Evolutionary conservation across 2,113 vertebrate species (phyloP).

Genomic region (Miniopterus natalensis): DNA sequence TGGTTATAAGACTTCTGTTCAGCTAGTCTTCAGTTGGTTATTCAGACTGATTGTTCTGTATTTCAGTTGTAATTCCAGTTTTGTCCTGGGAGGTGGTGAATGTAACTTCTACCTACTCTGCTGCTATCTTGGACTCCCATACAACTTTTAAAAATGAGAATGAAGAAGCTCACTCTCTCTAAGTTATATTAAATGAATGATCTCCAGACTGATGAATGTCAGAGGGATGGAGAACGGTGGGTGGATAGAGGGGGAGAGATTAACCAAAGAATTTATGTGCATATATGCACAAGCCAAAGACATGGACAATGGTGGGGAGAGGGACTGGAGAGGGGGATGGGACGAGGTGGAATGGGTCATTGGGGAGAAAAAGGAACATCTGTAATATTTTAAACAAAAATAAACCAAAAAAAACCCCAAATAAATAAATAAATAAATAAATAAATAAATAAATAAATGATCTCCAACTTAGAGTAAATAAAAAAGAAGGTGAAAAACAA

Average conservation of each 20-base stretch:
- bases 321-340: too few species aligned
- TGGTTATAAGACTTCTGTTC: neutral
- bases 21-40: neutral
- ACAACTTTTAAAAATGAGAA: neutral
- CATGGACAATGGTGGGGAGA: too few species aligned
- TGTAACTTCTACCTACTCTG: neutral
- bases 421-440: neutral
- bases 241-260: too few species aligned
- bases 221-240: too few species aligned
- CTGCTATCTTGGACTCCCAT: neutral
- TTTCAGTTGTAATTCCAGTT: neutral
- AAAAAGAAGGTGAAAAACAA: slow-evolving; percentile 9
- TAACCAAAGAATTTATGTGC: too few species aligned
- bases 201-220: neutral
- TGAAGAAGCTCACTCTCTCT: neutral
- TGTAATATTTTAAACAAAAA: too few species aligned
- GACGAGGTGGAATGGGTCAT: too few species aligned
- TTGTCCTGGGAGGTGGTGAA: neutral
- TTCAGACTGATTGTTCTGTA: neutral
- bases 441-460: neutral
- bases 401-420: too few species aligned
- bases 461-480: slow-evolving; percentile 46
- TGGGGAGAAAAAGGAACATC: too few species aligned
- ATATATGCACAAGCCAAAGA: too few species aligned
- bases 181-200: slow-evolving; percentile 19